A percentile compares a stretch with the other conserved stretches of the same genome.
phyloP scores from a whole-genome alignment of 2,888 invertebrate species.

The Coenonympha arcania region DNA sequence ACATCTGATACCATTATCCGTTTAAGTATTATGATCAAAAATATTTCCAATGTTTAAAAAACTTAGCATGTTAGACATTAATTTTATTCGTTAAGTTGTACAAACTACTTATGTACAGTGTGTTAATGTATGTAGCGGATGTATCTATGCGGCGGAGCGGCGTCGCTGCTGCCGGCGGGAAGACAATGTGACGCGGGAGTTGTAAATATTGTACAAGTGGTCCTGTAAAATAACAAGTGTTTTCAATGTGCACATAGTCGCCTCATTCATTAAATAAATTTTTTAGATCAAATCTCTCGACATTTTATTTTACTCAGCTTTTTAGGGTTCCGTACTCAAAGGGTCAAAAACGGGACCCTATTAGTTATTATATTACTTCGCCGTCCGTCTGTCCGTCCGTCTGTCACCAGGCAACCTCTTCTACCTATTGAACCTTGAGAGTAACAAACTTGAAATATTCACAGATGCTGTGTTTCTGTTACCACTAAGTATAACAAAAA shows the following conservation, averaged over 20 bases:
- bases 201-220: constrained; percentile 71
- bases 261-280: constrained; percentile 73
- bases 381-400: no score
- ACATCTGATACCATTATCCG: constrained; percentile 67
- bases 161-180: constrained; percentile 33
- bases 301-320: constrained; percentile 26
- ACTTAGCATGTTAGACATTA: constrained; percentile 53
- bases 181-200: constrained; percentile 38
- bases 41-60: constrained; percentile 70
- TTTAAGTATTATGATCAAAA: constrained; percentile 71
- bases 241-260: constrained; percentile 75
- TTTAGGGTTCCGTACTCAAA: no score
- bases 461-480: no score
- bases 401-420: no score
- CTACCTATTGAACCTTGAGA: no score
- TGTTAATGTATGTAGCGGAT: constrained; percentile 45
- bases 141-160: constrained; percentile 32
- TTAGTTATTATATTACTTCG: no score
- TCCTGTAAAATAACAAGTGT: constrained; percentile 70
- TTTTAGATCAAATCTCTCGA: constrained; percentile 65
- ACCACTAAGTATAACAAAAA: no score
- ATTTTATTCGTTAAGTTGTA: constrained; percentile 61
- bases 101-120: constrained; percentile 70
- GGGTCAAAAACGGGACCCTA: no score
- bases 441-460: no score